Evolutionary conservation across 2,888 invertebrate genomes (phyloP).

Genomic region (Scelioninae gen. 2): DNA sequence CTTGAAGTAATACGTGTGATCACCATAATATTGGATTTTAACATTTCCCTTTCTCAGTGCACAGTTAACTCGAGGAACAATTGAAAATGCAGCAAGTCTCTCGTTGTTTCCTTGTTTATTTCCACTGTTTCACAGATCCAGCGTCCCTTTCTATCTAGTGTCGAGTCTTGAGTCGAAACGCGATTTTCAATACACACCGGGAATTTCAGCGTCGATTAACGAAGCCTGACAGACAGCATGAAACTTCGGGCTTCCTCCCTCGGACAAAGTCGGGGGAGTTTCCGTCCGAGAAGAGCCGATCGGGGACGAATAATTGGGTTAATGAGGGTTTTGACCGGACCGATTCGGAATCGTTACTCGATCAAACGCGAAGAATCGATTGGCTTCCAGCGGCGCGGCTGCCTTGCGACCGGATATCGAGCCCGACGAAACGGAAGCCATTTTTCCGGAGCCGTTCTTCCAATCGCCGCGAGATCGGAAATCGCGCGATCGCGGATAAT

Average conservation of each 20-base stretch:
- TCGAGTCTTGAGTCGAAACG: conserved; percentile 24
- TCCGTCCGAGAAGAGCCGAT: conserved; percentile 45
- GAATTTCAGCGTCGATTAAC: conserved; percentile 46
- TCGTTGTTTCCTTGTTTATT: too few species aligned
- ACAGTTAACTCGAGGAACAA: too few species aligned
- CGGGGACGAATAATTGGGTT: conserved; percentile 45
- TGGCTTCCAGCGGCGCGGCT: not conserved
- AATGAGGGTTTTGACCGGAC: conserved; percentile 31
- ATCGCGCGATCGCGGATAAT: conserved; percentile 15
- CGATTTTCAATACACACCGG: conserved; percentile 21
- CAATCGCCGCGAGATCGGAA: not conserved
- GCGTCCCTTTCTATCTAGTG: too few species aligned
- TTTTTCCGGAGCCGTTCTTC: not conserved
- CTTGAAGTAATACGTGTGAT: too few species aligned
- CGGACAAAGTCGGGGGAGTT: conserved; percentile 46
- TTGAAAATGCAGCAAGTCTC: too few species aligned
- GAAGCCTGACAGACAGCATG: conserved; percentile 48
- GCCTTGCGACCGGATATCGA: conserved; percentile 4
- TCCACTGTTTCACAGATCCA: too few species aligned
- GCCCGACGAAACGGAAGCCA: not conserved
- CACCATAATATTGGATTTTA: too few species aligned
- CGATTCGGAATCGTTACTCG: conserved; percentile 41
- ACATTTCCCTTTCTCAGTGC: too few species aligned
- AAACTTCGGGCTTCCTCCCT: conserved; percentile 49
- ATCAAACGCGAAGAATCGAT: conserved; percentile 30